Percentiles rank a stretch among this genome's conserved stretches.
Conservation (phyloP, 2,113 vertebrate species). For the Trachemys scripta region DNA sequence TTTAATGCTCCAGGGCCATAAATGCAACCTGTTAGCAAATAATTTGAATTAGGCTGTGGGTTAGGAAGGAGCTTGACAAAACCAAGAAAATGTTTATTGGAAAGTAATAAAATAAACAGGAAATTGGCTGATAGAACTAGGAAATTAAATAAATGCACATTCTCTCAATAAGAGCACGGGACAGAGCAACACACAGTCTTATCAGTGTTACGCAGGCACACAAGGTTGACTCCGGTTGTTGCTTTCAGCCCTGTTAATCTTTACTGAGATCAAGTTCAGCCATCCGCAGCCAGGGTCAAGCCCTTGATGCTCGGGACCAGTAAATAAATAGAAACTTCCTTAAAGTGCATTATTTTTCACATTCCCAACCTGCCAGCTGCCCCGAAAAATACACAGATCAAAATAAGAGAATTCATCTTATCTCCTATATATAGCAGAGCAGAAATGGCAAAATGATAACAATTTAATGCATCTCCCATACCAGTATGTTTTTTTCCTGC, state of each 20-base stretch:
- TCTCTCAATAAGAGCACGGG: constrained; percentile 5
- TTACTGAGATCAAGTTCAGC: not conserved
- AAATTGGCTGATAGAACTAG: constrained; percentile 43
- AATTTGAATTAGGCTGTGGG: constrained; percentile 1
- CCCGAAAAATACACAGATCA: not conserved
- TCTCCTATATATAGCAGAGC: not conserved
- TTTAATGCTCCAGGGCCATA: not conserved
- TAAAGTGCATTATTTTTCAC: not conserved
- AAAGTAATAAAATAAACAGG: constrained; percentile 50
- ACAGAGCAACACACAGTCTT: not conserved
- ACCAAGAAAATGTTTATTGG: not conserved
- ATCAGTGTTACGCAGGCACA: constrained; percentile 37
- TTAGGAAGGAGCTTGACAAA: not conserved
- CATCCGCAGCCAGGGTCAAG: not conserved
- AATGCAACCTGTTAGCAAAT: not conserved
- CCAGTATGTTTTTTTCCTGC: not conserved
- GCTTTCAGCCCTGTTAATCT: constrained; percentile 31
- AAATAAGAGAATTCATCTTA: not conserved
- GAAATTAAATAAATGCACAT: constrained; percentile 44
- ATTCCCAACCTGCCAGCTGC: not conserved
- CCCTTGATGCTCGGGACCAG: not conserved
- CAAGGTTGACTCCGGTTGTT: constrained; percentile 32
- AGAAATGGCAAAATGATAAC: not conserved
- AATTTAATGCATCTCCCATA: not conserved
- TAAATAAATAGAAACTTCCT: constrained; percentile 20